These are phyloP conservation scores for Mormyrus iriodes DNA, from an alignment of 2,113 vertebrate genomes.

Conservation along the genomic window DNA sequence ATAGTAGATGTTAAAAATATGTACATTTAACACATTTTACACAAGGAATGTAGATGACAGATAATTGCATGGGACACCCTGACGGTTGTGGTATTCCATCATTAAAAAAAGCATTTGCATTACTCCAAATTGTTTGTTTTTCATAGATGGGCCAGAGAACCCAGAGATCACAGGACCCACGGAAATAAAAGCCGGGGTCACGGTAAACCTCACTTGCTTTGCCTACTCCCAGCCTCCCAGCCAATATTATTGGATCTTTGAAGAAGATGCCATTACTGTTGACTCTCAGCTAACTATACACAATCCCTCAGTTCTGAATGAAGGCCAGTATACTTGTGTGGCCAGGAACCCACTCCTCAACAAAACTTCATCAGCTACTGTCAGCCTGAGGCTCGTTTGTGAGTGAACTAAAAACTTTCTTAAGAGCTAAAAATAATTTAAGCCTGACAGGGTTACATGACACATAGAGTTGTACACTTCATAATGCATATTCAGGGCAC, in stretches of 20 bases:
- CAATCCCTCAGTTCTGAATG: accelerated
- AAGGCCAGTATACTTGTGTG: slow-evolving; percentile 49
- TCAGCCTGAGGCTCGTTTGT: slow-evolving; percentile 24
- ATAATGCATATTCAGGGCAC: not conserved
- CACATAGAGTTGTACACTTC: too few relatives aligned
- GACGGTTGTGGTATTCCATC: slow-evolving; percentile 35
- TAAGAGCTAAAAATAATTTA: not conserved
- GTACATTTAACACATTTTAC: not conserved
- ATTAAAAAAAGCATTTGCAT: not conserved
- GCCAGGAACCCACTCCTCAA: slow-evolving; percentile 56
- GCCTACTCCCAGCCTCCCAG: slow-evolving; percentile 43
- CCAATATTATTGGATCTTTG: slow-evolving; percentile 44
- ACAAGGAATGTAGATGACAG: not conserved
- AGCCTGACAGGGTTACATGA: not conserved
- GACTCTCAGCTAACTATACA: slow-evolving; percentile 27
- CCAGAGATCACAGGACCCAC: slow-evolving; percentile 21
- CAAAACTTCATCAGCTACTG: slow-evolving; percentile 26
- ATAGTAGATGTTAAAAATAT: not conserved
- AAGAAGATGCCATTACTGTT: accelerated
- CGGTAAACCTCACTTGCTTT: slow-evolving; percentile 17
- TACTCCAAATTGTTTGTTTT: slow-evolving; percentile 12
- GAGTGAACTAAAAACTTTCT: not conserved
- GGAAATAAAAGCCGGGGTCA: not conserved
- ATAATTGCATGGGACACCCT: not conserved
- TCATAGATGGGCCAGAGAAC: slow-evolving; percentile 34